Percentiles rank a stretch among this genome's conserved stretches.
Evolutionary conservation across 2,113 vertebrate genomes (phyloP).

Genomic region (Protobothrops mucrosquamatus): DNA sequence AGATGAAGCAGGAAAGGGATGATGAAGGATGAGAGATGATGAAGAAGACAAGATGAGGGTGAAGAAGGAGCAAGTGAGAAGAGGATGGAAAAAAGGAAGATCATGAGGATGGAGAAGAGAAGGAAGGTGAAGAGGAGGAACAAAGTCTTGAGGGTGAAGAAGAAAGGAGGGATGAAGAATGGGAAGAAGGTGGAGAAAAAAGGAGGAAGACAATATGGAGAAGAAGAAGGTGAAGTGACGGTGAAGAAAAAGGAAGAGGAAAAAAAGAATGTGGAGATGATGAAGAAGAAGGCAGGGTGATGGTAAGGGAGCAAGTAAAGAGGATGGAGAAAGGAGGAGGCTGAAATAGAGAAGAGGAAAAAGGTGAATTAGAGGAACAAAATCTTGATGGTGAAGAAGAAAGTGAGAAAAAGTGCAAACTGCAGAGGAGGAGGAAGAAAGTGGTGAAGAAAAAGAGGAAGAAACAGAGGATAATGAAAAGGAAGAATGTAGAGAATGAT

Average conservation of each 20-base stretch:
- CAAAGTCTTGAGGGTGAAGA: neutral
- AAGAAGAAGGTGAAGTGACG: too few species aligned
- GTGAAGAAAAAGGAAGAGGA: neutral
- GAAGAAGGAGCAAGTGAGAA: too few species aligned
- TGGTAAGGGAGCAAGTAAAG: too few species aligned
- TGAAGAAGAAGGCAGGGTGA: neutral
- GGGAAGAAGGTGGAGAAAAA: neutral
- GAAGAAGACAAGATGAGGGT: neutral
- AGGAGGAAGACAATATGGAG: too few species aligned
- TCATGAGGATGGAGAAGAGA: too few species aligned
- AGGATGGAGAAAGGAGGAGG: neutral
- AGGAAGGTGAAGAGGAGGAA: too few species aligned
- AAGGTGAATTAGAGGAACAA: neutral
- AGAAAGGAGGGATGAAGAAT: too few species aligned
- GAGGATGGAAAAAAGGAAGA: too few species aligned
- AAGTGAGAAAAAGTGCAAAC: neutral
- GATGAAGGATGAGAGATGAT: neutral
- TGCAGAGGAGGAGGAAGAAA: neutral
- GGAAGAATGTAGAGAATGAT: neutral
- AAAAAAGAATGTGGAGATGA: neutral
- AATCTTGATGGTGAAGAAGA: neutral
- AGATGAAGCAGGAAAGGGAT: too few species aligned
- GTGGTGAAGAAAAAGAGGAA: neutral
- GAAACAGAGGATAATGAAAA: neutral
- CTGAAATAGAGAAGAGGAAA: neutral